phyloP scores from a whole-genome alignment of 2,797 vertebrate genomes.

The Sebastes nivosus region DNA sequence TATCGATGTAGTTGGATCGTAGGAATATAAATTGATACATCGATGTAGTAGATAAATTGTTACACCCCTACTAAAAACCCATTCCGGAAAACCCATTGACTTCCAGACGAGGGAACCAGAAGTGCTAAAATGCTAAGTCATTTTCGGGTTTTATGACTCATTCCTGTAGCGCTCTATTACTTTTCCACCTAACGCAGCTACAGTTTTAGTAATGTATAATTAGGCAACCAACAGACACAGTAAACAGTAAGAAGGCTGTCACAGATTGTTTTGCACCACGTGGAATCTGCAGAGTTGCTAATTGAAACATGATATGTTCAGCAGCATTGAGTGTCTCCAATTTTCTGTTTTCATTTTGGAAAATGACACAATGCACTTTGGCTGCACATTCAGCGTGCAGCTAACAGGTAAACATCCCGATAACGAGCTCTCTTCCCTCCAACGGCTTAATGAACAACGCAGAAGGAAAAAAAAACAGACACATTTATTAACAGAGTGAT shows the following conservation, averaged over 20 bases:
- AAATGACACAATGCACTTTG: slow-evolving; percentile 13
- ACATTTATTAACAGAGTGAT: not conserved
- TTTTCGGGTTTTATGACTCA: too few relatives aligned
- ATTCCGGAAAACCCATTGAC: too few relatives aligned
- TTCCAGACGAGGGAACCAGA: too few relatives aligned
- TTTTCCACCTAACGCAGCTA: not conserved
- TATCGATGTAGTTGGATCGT: too few relatives aligned
- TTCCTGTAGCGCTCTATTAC: too few relatives aligned
- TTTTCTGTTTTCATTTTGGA: slow-evolving; percentile 7
- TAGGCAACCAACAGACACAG: not conserved
- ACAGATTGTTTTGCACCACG: not conserved
- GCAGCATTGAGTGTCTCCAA: not conserved
- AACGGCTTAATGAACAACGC: not conserved
- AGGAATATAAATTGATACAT: too few relatives aligned
- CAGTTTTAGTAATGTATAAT: not conserved
- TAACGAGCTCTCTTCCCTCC: slow-evolving; percentile 29
- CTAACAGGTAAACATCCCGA: slow-evolving; percentile 24
- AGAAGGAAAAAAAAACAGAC: not conserved
- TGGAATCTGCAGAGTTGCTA: slow-evolving; percentile 1
- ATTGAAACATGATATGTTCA: slow-evolving; percentile 7
- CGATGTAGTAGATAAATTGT: too few relatives aligned
- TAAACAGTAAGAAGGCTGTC: not conserved
- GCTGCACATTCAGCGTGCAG: slow-evolving; percentile 3
- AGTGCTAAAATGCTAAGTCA: too few relatives aligned
- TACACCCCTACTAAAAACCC: too few relatives aligned